A percentile compares a stretch with the other conserved stretches of the same genome.
Conservation (phyloP, 2,888 invertebrate genomes). For the Clivina fossor region DNA sequence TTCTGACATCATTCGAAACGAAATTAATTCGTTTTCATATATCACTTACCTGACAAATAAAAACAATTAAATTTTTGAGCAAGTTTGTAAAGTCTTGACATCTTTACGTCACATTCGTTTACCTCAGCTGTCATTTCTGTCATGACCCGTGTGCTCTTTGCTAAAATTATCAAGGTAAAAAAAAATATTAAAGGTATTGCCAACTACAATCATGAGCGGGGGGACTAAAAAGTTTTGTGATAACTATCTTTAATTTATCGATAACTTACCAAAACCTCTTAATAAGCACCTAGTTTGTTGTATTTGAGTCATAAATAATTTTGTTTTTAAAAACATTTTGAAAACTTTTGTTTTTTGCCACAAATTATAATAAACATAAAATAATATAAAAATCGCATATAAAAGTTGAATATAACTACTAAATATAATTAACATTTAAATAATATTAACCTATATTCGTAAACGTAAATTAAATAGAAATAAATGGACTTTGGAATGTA, state of each 20-base stretch:
- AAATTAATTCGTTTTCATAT: slow-evolving; percentile 1
- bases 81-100: slow-evolving; percentile 74
- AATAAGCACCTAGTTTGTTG: too few species aligned
- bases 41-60: slow-evolving; percentile 77
- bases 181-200: slow-evolving; percentile 6
- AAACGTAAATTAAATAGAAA: too few species aligned
- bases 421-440: neutral
- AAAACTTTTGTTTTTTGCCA: too few species aligned
- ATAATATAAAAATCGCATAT: too few species aligned
- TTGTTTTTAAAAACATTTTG: neutral
- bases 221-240: neutral
- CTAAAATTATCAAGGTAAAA: slow-evolving; percentile 8
- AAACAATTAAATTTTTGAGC: slow-evolving; percentile 89
- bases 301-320: too few species aligned
- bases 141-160: slow-evolving; percentile 3
- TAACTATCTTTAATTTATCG: neutral
- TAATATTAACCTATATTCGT: too few species aligned
- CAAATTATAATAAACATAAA: too few species aligned
- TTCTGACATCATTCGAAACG: neutral
- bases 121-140: slow-evolving; percentile 41
- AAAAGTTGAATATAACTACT: too few species aligned
- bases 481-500: neutral
- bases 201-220: slow-evolving; percentile 4
- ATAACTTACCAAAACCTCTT: neutral
- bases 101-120: slow-evolving; percentile 50